phyloP scores from a whole-genome alignment of 2,797 vertebrate genomes.

The Phaenicophaeus curvirostris region DNA sequence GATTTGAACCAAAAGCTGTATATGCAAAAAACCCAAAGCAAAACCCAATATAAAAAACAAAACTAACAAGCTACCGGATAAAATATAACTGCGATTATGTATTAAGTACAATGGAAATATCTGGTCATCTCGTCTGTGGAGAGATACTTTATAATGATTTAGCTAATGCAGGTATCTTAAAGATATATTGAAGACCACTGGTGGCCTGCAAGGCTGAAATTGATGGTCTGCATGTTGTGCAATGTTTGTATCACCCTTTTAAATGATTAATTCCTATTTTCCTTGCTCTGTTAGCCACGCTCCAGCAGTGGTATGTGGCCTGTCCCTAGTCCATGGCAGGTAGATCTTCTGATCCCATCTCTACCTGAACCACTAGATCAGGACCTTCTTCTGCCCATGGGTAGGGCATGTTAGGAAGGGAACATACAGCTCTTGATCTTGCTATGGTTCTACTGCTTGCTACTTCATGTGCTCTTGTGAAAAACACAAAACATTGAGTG shows the following conservation, averaged over 20 bases:
- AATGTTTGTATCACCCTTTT: not conserved
- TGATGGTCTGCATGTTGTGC: not conserved
- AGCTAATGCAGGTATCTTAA: not conserved
- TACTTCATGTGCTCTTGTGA: not conserved
- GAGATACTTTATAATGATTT: not conserved
- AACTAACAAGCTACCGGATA: not conserved
- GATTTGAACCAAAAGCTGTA: not conserved
- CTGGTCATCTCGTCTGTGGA: not conserved
- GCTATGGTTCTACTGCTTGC: not conserved
- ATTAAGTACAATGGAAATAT: not conserved
- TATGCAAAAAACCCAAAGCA: not conserved
- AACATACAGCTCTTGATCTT: not conserved
- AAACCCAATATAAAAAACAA: not conserved
- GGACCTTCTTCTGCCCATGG: not conserved
- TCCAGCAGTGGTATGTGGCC: not conserved
- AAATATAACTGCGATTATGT: not conserved
- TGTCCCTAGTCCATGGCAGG: not conserved
- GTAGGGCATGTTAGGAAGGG: not conserved
- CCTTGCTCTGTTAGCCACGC: not conserved
- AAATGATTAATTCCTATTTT: not conserved
- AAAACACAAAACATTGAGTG: not conserved
- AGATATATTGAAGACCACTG: not conserved
- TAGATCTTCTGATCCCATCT: not conserved
- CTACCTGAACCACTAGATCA: not conserved
- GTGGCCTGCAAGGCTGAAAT: not conserved